A percentile compares a stretch with the other conserved stretches of the same genome.
phyloP scores from a whole-genome alignment of 2,888 invertebrate species.

The Drosophila falleni region DNA sequence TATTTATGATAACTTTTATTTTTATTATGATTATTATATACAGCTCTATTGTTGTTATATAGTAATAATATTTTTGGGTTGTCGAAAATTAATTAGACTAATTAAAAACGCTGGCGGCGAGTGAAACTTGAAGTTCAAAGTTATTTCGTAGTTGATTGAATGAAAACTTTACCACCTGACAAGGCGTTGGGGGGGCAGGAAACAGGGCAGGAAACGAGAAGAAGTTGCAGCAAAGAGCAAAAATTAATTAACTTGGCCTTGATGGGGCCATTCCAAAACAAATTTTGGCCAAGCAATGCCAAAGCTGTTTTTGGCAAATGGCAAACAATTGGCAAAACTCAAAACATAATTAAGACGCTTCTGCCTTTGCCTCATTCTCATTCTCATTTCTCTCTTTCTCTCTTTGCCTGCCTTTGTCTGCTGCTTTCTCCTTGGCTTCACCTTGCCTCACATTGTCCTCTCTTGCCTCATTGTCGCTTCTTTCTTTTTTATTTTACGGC shows the following conservation, averaged over 20 bases:
- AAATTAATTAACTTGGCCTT: conserved; percentile 74
- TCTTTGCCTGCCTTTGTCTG: background rate
- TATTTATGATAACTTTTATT: background rate
- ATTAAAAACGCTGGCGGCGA: conserved; percentile 68
- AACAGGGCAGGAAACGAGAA: too few species aligned
- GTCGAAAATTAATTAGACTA: conserved; percentile 76
- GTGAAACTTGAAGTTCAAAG: conserved; percentile 71
- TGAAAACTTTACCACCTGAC: conserved; percentile 71
- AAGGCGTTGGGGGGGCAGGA: background rate
- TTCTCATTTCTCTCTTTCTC: background rate
- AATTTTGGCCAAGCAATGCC: conserved; percentile 15
- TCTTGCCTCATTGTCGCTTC: conserved; percentile 18
- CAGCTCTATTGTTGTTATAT: conserved; percentile 2
- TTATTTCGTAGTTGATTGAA: conserved; percentile 70
- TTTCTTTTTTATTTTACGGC: conserved; percentile 9
- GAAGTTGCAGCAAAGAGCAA: conserved; percentile 18
- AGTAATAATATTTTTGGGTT: conserved; percentile 2
- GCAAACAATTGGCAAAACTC: conserved; percentile 68
- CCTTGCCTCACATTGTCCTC: conserved; percentile 1
- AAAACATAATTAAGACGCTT: conserved; percentile 73
- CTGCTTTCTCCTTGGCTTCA: background rate
- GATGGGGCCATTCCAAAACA: conserved; percentile 25
- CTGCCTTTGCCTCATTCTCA: conserved; percentile 6
- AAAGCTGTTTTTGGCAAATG: conserved; percentile 42
- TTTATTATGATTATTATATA: conserved; percentile 13